Base-by-base conservation (phyloP, 2,797 vertebrate genomes). In the Chaetodon trifasciatus region DNA sequence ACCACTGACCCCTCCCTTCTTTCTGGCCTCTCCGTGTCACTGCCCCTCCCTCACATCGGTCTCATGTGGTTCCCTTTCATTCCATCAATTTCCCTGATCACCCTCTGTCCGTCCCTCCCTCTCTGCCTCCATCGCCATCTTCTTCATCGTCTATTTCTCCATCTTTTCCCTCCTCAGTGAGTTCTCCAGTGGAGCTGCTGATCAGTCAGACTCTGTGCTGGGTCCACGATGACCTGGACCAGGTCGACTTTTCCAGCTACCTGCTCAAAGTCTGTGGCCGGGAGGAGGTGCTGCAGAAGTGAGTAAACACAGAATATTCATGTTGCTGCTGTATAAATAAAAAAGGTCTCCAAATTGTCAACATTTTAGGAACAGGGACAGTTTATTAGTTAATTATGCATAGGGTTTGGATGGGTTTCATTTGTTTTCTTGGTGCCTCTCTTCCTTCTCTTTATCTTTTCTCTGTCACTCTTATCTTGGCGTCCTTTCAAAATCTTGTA, bases 131-230 rank as follows among this genome's bases (percentile, higher is more conserved):
- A 37, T 56, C 47, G 8, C 35, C 65, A 3, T 42, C 44, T 0
- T 57, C 15, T 37, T 15, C 35, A 15, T 57, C 10, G 0, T 23
- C 64, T 50, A 13, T 37, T 46, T 44, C 17, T 61, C 40, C 35
- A 3, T 73, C 42, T 9, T 87, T 52, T 37, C 84, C 47, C 63
- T 68, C 44, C 73, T 87, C 95, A 99, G 98, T 97, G 94, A 98
- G 96, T 90, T 99, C 98, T 86, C 97, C 97, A 23, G 97, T 99
- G 82, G 98, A 99, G 93, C 92, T 99, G 85, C 90, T 99, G 84
- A 98, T 99, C 92, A 98, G 98, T 94, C 98, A 99, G 94, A 98
- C 98, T 28, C 96, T 99, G 77, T 99, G 98, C 89, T 99, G 98
- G 98, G 97, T 97, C 52, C 98, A 99, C 9, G 98, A 99, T 89